Percentiles rank a stretch among this genome's conserved stretches.
Evolutionary conservation across 1,140 invertebrate species (phyloP).

Genomic region (Drosophila lacteicornis): DNA sequence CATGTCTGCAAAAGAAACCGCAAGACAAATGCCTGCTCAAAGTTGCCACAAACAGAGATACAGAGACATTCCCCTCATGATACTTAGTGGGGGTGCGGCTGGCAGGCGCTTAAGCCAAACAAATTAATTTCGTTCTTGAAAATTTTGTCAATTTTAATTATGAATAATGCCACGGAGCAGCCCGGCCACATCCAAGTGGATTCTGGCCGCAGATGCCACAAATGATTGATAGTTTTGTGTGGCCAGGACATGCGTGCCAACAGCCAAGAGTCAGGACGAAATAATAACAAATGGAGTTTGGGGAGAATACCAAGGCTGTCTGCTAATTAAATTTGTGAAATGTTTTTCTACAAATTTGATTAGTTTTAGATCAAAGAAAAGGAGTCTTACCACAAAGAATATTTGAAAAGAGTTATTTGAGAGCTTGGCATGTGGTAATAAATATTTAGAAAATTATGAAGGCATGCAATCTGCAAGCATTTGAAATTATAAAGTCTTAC

Average conservation of each 20-base stretch:
- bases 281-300: constrained; percentile 16
- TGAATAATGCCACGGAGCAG: constrained; percentile 61
- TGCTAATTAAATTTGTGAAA: constrained; percentile 37
- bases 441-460: background rate
- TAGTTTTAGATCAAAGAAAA: constrained; percentile 45
- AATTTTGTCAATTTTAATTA: constrained; percentile 78
- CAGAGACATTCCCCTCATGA: background rate
- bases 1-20: constrained; percentile 57
- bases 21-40: constrained; percentile 55
- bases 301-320: constrained; percentile 1
- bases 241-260: constrained; percentile 35
- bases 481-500: too few relatives aligned
- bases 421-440: background rate
- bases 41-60: constrained; percentile 49
- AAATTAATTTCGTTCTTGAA: constrained; percentile 71
- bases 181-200: constrained; percentile 8
- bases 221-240: constrained; percentile 70
- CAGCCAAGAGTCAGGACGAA: constrained; percentile 19
- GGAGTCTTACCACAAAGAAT: background rate
- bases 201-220: constrained; percentile 47
- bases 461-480: too few relatives aligned
- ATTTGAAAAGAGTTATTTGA: background rate
- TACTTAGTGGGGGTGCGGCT: too few relatives aligned
- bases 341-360: constrained; percentile 58
- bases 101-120: constrained; percentile 40